phyloP scores from a whole-genome alignment of 2,888 invertebrate species.

The Spisula subtruncata region DNA sequence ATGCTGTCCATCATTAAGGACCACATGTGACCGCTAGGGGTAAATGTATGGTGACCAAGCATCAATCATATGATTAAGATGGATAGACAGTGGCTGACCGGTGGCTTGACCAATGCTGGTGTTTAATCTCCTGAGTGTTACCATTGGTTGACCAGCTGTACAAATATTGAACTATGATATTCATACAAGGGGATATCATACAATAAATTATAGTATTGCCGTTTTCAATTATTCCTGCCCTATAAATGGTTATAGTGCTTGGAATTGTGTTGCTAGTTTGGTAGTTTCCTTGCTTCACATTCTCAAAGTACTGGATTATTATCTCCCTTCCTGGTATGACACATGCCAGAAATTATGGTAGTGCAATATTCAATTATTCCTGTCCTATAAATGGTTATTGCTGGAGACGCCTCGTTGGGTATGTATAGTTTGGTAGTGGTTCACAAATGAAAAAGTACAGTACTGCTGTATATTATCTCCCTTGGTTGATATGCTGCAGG shows the following conservation, averaged over 20 bases:
- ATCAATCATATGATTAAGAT: conserved; percentile 59
- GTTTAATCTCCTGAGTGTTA: conserved; percentile 39
- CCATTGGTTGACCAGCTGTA: conserved; percentile 31
- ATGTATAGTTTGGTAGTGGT: no score
- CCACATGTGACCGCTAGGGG: conserved; percentile 47
- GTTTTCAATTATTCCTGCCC: not conserved
- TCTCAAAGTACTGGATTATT: no score
- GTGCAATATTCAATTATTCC: no score
- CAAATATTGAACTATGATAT: conserved; percentile 39
- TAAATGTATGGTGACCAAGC: conserved; percentile 45
- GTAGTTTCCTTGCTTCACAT: no score
- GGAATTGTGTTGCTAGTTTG: not conserved
- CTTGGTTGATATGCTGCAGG: no score
- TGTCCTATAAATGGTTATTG: no score
- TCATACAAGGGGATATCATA: not conserved
- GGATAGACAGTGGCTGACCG: conserved; percentile 55
- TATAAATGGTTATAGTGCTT: not conserved
- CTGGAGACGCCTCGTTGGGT: no score
- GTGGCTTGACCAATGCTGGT: conserved; percentile 48
- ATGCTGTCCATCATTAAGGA: conserved; percentile 46
- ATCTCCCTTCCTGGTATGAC: no score
- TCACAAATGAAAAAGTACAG: no score
- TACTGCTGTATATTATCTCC: no score
- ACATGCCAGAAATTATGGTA: no score
- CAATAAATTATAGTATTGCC: not conserved